A percentile compares a stretch with the other conserved stretches of the same genome.
phyloP scores from a whole-genome alignment of 1,140 invertebrate species.

The Sinonovacula constricta region DNA sequence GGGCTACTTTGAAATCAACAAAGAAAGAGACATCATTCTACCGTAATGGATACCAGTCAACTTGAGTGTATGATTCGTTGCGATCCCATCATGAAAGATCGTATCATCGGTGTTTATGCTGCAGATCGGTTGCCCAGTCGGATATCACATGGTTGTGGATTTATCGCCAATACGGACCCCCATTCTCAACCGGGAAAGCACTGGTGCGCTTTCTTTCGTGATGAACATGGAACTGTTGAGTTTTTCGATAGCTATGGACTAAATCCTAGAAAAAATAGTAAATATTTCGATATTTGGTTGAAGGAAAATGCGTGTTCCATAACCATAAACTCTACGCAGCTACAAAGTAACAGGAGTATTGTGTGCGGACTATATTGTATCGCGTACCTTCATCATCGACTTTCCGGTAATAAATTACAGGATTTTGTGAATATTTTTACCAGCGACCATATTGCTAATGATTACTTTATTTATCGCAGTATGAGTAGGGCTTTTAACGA shows the following conservation, averaged over 20 bases:
- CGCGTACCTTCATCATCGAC: neutral
- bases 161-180: neutral
- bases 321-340: constrained; percentile 1
- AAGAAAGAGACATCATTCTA: constrained; percentile 32
- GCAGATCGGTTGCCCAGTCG: neutral
- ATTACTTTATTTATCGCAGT: no score
- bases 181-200: constrained; percentile 19
- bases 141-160: neutral
- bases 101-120: neutral
- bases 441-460: no score
- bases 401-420: neutral
- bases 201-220: constrained; percentile 24
- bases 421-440: neutral
- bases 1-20: constrained; percentile 35
- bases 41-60: constrained; percentile 41
- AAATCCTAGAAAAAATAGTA: constrained; percentile 10
- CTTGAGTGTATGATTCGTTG: constrained; percentile 23
- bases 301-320: neutral
- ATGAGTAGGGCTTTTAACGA: no score
- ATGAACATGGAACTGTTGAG: constrained; percentile 3
- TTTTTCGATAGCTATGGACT: constrained; percentile 44
- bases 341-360: constrained; percentile 34
- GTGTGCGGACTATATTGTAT: constrained; percentile 50
- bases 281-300: constrained; percentile 18
- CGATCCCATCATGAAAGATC: constrained; percentile 24